Evolutionary conservation across 2,888 invertebrate genomes (phyloP), one percentile per base, ranked within the genome.

Genomic region (Lissocephala sabroskyi): DNA sequence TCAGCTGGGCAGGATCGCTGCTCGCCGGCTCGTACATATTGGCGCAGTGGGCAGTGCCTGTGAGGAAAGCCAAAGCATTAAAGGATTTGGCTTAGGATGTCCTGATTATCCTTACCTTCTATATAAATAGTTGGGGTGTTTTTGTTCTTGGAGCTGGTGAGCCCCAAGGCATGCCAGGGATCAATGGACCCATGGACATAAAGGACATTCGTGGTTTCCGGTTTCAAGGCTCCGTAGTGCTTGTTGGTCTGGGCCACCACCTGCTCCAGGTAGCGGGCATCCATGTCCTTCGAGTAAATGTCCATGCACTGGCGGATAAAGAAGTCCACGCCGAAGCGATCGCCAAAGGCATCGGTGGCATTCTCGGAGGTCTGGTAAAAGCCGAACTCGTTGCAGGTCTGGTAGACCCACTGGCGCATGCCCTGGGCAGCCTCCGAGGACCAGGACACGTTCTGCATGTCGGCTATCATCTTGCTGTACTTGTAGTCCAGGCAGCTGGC

Each of bases 361-460:
- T 82, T 78, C 11, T 79, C 79, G 0, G 96, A 95, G 0, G 95
- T 93, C 86, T 98, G 97, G 84, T 92, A 98, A 84, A 94, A 98
- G 18, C 97, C 97, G 81, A 97, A 98, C 83, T 98, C 98, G 1
- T 93, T 95, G 81, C 97, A 98, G 0, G 97, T 97, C 85, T 97
- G 97, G 82, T 96, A 97, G 51, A 89, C 91, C 97, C 97, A 97
- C 75, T 94, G 94, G 0, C 97, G 91, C 61, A 87, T 91, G 30
- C 82, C 82, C 18, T 70, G 76, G 82, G 88, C 91, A 87, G 91
- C 92, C 82, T 89, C 90, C 10, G 90, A 88, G 9, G 87, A 85
- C 93, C 93, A 95, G 2, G 88, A 87, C 1, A 85, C 83, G 53
- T 92, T 89, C 60, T 88, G 87, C 80, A 94, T 83, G 35, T 89